Evolutionary conservation across 2,797 vertebrate species (phyloP), one percentile per base, ranked within the genome.

Genomic region (Gephyroberyx darwinii): DNA sequence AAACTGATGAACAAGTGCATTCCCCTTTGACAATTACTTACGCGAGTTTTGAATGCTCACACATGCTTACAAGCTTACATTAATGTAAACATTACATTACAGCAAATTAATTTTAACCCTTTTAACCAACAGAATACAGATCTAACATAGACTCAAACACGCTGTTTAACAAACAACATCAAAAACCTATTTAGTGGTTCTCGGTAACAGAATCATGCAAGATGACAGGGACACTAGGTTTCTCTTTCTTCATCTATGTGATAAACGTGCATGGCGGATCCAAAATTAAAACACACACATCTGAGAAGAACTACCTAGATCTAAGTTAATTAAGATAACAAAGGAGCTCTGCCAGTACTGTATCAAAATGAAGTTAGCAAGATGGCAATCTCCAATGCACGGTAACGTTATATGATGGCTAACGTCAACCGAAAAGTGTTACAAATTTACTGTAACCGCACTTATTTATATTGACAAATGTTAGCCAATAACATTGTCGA

Each of bases 361-460:
- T 30, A 8, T 63, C 59, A 17, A 73, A 71, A 74, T 71, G 4
- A 73, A 82, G 79, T 86, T 78, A 8, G 22, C 22, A 26, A 22
- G 13, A 22, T 60, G 58, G 3, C 3, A 71, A 43, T 62, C 56
- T 59, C 37, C 53, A 48, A 8, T 35, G 57, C 47, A 26, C 26
- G 26, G 26, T 62, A 78, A 88, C 87, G 74, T 83, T 84, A 82
- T 74, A 86, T 78, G 81, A 80, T 77, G 76, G 75, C 63, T 14
- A 65, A 81, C 5, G 69, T 84, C 75, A 54, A 59, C 72, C 68
- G 65, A 66, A 75, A 84, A 82, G 78, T 88, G 60, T 80, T 67
- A 63, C 50, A 84, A 78, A 62, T 81, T 39, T 75, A 88, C 2
- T 7, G 22, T 33, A 5, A 57, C 45, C n/a, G 14, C 50, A 5